A percentile compares a stretch with the other conserved stretches of the same genome.
phyloP scores from a whole-genome alignment of 2,888 invertebrate genomes.

The Stenurella melanura region DNA sequence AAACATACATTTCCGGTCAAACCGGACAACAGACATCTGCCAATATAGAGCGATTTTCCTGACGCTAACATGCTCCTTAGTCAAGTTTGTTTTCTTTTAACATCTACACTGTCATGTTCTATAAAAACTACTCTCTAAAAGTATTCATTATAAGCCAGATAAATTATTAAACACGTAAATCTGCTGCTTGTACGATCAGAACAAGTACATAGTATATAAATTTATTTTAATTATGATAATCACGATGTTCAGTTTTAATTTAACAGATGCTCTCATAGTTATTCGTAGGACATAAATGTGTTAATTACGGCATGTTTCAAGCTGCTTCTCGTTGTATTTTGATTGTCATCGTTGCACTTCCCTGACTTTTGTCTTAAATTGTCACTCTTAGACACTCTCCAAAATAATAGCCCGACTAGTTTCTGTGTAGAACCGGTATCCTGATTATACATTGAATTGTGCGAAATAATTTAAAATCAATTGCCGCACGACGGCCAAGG shows the following conservation, averaged over 20 bases:
- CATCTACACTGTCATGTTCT: slow-evolving; percentile 15
- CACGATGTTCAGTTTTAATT: slow-evolving; percentile 11
- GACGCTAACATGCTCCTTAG: background rate
- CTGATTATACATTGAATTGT: too few species aligned
- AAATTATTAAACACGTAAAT: slow-evolving; percentile 16
- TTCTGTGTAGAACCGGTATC: too few species aligned
- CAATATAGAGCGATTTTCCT: slow-evolving; percentile 7
- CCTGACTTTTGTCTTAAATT: too few species aligned
- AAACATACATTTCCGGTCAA: slow-evolving; percentile 4
- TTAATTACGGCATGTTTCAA: background rate
- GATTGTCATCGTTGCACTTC: too few species aligned
- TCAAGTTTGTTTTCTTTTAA: slow-evolving; percentile 12
- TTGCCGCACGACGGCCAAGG: too few species aligned
- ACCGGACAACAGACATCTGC: background rate
- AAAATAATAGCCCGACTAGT: too few species aligned
- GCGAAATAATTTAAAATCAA: too few species aligned
- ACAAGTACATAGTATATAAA: slow-evolving; percentile 17
- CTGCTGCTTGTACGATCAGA: slow-evolving; percentile 23
- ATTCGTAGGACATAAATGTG: background rate
- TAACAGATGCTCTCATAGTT: background rate
- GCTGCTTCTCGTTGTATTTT: too few species aligned
- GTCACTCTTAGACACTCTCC: too few species aligned
- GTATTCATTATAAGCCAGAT: slow-evolving; percentile 20
- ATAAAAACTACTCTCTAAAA: slow-evolving; percentile 20
- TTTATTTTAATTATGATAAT: slow-evolving; percentile 33